Conservation (phyloP, 2,113 vertebrate species). For the Oxygymnocypris stewartii region DNA sequence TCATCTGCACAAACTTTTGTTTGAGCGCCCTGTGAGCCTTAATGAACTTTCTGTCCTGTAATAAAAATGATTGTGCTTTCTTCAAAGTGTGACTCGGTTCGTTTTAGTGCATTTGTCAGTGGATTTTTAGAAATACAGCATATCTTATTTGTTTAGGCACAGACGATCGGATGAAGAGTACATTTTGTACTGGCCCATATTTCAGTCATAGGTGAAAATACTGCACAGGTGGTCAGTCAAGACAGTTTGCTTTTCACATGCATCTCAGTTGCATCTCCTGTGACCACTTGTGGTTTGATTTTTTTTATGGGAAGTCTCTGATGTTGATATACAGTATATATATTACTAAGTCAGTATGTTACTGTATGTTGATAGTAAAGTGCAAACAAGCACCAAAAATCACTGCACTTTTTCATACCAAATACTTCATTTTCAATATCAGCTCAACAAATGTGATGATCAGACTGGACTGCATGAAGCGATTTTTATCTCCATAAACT, state of each 20-base stretch:
- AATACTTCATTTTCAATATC: neutral
- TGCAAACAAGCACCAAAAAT: neutral
- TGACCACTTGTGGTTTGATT: neutral
- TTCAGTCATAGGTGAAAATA: neutral
- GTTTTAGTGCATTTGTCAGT: neutral
- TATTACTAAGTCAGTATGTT: neutral
- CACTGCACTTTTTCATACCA: neutral
- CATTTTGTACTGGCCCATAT: neutral
- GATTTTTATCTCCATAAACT: neutral
- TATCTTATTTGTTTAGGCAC: neutral
- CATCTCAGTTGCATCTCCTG: neutral
- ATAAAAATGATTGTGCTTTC: neutral
- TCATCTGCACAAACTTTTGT: conserved; percentile 16
- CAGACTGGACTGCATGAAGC: neutral
- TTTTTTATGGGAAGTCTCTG: neutral
- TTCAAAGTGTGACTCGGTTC: neutral
- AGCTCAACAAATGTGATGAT: neutral
- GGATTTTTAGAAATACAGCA: neutral
- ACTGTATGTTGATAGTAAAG: neutral
- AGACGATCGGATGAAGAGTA: neutral
- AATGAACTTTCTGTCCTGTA: neutral
- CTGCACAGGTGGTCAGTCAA: neutral
- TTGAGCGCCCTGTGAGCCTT: neutral
- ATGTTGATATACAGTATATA: neutral
- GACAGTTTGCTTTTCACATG: neutral